Conservation (phyloP, 1,140 invertebrate species). For the Asbolus verrucosus region DNA sequence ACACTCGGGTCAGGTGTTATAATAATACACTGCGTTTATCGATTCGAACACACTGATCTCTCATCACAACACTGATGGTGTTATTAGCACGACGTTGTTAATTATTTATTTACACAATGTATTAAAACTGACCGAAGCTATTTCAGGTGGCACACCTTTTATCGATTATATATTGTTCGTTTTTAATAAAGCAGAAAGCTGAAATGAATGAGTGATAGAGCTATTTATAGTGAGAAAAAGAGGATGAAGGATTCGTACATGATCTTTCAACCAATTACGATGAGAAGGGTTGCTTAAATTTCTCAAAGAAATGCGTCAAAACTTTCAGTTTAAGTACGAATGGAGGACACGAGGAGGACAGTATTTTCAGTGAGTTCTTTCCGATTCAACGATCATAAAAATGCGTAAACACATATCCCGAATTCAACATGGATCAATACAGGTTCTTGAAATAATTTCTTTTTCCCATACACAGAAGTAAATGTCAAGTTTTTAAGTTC, state of each 20-base stretch:
- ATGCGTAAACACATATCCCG: neutral
- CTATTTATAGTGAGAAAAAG: neutral
- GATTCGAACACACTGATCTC: conserved; percentile 8
- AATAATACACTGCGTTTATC: conserved; percentile 18
- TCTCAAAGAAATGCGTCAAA: too few relatives aligned
- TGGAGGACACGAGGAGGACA: too few relatives aligned
- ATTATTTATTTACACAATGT: conserved; percentile 13
- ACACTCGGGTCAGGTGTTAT: conserved; percentile 29
- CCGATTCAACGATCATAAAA: neutral
- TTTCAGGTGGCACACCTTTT: neutral
- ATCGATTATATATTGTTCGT: conserved; percentile 26
- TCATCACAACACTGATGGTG: conserved; percentile 24
- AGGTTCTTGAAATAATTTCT: neutral
- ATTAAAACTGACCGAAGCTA: too few relatives aligned
- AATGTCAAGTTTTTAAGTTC: too few relatives aligned
- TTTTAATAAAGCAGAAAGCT: conserved; percentile 27
- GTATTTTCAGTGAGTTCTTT: too few relatives aligned
- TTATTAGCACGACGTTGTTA: conserved; percentile 21
- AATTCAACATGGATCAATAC: too few relatives aligned
- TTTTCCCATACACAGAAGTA: too few relatives aligned
- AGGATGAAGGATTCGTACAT: neutral
- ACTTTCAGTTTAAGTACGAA: too few relatives aligned
- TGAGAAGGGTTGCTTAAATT: too few relatives aligned
- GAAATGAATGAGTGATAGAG: conserved; percentile 2
- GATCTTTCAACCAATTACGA: neutral